These are phyloP conservation scores for Anguilla marmorata DNA, from an alignment of 2,797 vertebrate genomes.

Conservation along the genomic window DNA sequence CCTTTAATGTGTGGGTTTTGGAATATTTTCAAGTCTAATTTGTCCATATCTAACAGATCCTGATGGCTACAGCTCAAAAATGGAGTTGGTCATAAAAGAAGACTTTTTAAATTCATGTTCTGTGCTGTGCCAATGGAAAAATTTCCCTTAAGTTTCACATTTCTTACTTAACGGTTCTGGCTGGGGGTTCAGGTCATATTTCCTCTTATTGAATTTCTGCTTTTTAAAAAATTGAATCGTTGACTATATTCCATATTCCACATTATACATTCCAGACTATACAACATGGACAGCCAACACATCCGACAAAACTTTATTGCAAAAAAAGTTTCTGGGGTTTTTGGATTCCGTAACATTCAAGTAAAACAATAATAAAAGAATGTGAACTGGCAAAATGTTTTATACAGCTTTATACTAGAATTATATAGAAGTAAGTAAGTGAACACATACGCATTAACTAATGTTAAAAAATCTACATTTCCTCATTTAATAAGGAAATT, in stretches of 20 bases:
- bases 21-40: not conserved
- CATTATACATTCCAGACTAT: constrained; percentile 40
- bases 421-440: constrained; percentile 31
- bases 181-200: constrained; percentile 47
- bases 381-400: constrained; percentile 31
- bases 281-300: constrained; percentile 58
- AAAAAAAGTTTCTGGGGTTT: constrained; percentile 43
- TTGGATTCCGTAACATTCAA: constrained; percentile 33
- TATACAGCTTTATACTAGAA: not conserved
- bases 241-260: constrained; percentile 39
- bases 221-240: constrained; percentile 52
- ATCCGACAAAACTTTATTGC: constrained; percentile 66
- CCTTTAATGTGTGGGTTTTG: not conserved
- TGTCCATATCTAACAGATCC: not conserved
- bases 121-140: constrained; percentile 47
- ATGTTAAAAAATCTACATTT: constrained; percentile 50
- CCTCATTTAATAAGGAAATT: constrained; percentile 50
- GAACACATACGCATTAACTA: constrained; percentile 43
- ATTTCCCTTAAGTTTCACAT: constrained; percentile 50
- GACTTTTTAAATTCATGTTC: constrained; percentile 1
- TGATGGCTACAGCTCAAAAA: not conserved
- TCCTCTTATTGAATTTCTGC: constrained; percentile 59
- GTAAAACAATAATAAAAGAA: constrained; percentile 55
- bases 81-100: constrained; percentile 16
- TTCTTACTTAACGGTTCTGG: constrained; percentile 48